Percentiles rank a stretch among this genome's conserved stretches.
Conservation (phyloP, 2,888 invertebrate genomes). For the Aphodius granarius region DNA sequence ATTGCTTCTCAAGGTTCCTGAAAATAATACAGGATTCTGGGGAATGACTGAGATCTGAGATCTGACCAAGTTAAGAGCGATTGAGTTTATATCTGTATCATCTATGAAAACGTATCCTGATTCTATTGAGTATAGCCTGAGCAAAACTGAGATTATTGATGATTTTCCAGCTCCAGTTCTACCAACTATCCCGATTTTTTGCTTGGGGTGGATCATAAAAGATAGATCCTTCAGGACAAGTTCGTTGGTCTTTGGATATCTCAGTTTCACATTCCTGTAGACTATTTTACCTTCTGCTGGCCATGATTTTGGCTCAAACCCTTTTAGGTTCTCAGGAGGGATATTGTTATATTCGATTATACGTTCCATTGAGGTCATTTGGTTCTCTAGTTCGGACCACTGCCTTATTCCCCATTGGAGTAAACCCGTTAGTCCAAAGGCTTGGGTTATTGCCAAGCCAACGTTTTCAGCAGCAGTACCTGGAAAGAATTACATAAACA, state of each 20-base stretch:
- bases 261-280: conserved; percentile 68
- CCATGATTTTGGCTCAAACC: conserved; percentile 64
- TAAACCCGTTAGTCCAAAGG: conserved; percentile 69
- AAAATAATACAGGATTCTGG: conserved; percentile 83
- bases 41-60: conserved; percentile 81
- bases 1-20: conserved; percentile 83
- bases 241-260: conserved; percentile 70
- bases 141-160: conserved; percentile 73
- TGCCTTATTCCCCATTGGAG: conserved; percentile 73
- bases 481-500: no score
- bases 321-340: conserved; percentile 46
- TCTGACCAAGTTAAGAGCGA: conserved; percentile 76
- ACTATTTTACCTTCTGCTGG: conserved; percentile 69
- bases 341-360: conserved; percentile 57
- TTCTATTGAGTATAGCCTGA: conserved; percentile 74
- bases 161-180: conserved; percentile 83
- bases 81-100: conserved; percentile 65
- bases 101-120: conserved; percentile 79
- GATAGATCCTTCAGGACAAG: conserved; percentile 72
- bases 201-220: conserved; percentile 65
- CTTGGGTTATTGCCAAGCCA: conserved; percentile 79
- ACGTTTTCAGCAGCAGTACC: conserved; percentile 70
- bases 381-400: conserved; percentile 79
- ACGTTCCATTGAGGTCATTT: conserved; percentile 89
- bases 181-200: conserved; percentile 78